A percentile compares a stretch with the other conserved stretches of the same genome.
These are phyloP conservation scores for Ameiurus melas DNA, from an alignment of 2,113 vertebrate species.

Conservation along the genomic window DNA sequence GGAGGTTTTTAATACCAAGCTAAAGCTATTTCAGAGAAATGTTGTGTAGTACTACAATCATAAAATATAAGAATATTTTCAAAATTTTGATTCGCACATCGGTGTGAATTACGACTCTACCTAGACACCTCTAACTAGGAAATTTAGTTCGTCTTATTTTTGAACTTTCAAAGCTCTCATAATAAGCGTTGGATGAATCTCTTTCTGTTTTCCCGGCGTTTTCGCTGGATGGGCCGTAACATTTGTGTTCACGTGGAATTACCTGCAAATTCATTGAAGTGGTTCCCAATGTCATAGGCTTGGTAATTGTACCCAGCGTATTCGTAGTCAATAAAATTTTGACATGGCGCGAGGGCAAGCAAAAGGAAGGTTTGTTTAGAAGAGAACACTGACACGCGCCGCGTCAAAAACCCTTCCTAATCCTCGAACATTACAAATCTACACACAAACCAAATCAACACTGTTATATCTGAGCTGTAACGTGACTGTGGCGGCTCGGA, in stretches of 20 bases:
- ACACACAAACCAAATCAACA: slow-evolving; percentile 55
- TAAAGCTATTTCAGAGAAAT: neutral
- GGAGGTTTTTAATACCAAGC: neutral
- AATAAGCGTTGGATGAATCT: neutral
- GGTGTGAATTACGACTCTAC: neutral
- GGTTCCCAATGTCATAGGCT: slow-evolving; percentile 98
- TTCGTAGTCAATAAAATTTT: slow-evolving; percentile 99
- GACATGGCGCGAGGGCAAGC: slow-evolving; percentile 86
- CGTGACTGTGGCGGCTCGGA: slow-evolving; percentile 52
- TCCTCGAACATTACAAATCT: slow-evolving; percentile 38
- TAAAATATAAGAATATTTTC: neutral
- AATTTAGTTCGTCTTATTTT: neutral
- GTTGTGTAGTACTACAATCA: neutral
- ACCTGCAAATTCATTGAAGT: slow-evolving; percentile 99
- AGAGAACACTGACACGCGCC: slow-evolving; percentile 36
- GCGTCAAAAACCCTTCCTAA: slow-evolving; percentile 28
- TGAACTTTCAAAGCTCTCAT: neutral
- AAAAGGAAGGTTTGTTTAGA: slow-evolving; percentile 70
- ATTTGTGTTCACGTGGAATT: slow-evolving; percentile 26
- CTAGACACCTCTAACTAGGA: neutral
- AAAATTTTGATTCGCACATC: neutral
- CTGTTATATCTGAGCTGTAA: slow-evolving; percentile 35
- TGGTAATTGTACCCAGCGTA: slow-evolving; percentile 99
- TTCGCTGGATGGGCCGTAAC: neutral
- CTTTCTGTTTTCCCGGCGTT: neutral